phyloP scores from a whole-genome alignment of 1,140 invertebrate species.

The Drosophila eugracilis region DNA sequence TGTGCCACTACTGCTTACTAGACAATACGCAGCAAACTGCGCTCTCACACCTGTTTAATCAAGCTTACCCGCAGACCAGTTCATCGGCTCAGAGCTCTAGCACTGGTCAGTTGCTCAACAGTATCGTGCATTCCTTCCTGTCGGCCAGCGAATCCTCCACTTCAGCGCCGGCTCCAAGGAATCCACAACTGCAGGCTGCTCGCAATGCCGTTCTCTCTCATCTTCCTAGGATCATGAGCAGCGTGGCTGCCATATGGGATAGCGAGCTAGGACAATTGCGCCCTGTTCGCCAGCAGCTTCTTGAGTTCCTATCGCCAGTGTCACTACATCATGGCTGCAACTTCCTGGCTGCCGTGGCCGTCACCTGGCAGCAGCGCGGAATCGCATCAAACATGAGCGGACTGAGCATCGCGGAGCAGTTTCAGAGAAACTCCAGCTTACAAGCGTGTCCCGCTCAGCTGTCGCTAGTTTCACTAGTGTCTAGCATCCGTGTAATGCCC shows the following conservation, averaged over 20 bases:
- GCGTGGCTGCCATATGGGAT: conserved; percentile 93
- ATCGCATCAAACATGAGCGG: conserved; percentile 18
- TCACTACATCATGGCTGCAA: conserved; percentile 93
- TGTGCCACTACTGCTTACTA: conserved; percentile 94
- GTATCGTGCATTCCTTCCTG: conserved; percentile 92
- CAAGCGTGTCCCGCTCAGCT: conserved; percentile 90
- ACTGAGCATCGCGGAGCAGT: conserved; percentile 83
- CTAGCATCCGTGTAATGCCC: conserved; percentile 93
- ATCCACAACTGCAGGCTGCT: conserved; percentile 85
- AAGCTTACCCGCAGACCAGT: conserved; percentile 86
- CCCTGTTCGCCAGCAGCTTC: conserved; percentile 90
- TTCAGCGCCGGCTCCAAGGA: conserved; percentile 64
- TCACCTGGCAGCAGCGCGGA: conserved; percentile 94
- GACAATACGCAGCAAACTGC: conserved; percentile 89
- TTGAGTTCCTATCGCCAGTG: conserved; percentile 95
- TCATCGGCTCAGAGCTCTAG: conserved; percentile 86
- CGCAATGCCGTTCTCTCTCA: conserved; percentile 91
- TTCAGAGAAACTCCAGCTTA: conserved; percentile 85
- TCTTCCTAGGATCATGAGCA: conserved; percentile 92
- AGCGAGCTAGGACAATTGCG: conserved; percentile 86
- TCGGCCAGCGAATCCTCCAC: conserved; percentile 79
- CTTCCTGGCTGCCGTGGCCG: conserved; percentile 94
- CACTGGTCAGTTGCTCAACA: conserved; percentile 91
- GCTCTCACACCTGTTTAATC: conserved; percentile 87
- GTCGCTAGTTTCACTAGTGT: conserved; percentile 92